Evolutionary conservation across 2,888 invertebrate genomes (phyloP).

Genomic region (Polymixis lichenea): DNA sequence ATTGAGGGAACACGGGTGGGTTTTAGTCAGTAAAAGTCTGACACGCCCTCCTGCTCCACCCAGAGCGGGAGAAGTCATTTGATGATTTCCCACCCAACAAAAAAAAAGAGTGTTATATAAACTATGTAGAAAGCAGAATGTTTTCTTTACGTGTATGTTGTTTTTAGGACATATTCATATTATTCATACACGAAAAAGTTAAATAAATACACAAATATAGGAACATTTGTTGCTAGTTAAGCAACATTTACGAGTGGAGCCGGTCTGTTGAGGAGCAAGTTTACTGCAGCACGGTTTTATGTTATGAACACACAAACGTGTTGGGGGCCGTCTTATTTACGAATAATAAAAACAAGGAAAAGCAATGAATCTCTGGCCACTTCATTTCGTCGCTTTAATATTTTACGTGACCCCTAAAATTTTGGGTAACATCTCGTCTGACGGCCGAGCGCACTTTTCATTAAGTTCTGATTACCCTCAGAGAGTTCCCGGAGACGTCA

Average conservation of each 20-base stretch:
- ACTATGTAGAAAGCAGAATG: background rate
- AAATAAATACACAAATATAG: constrained; percentile 70
- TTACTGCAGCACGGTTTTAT: constrained; percentile 86
- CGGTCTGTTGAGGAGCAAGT: constrained; percentile 78
- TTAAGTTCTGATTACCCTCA: constrained; percentile 89
- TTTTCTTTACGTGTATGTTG: constrained; percentile 3
- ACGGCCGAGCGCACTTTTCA: constrained; percentile 88
- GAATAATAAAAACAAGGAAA: constrained; percentile 90
- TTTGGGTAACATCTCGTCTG: constrained; percentile 81
- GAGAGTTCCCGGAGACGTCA: constrained; percentile 83
- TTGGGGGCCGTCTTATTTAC: constrained; percentile 86
- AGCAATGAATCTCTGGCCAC: constrained; percentile 90
- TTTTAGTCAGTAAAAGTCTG: too few relatives aligned
- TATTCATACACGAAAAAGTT: constrained; percentile 60
- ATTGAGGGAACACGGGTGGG: too few relatives aligned
- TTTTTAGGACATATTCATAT: constrained; percentile 51
- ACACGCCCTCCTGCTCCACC: too few relatives aligned
- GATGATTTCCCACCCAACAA: too few relatives aligned
- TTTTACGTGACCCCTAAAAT: constrained; percentile 91
- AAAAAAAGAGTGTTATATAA: background rate
- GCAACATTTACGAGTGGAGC: constrained; percentile 83
- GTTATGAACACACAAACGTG: constrained; percentile 87
- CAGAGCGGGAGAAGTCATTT: too few relatives aligned
- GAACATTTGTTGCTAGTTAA: constrained; percentile 77
- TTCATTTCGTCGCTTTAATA: constrained; percentile 90